phyloP scores from a whole-genome alignment of 2,113 vertebrate genomes.

The Larimichthys crocea region DNA sequence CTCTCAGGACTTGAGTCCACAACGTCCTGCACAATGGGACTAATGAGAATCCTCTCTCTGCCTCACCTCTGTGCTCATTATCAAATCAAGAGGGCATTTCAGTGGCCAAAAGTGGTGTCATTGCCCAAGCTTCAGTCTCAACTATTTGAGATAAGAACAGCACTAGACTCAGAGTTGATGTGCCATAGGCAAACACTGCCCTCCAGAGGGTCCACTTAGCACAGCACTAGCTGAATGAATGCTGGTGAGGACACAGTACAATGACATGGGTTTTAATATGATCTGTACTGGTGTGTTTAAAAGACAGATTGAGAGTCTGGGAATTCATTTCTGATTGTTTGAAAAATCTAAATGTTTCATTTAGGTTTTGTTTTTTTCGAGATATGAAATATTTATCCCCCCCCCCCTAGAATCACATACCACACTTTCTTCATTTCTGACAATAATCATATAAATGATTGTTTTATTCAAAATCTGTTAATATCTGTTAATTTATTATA shows the following conservation, averaged over 20 bases:
- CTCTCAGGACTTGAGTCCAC: slow-evolving; percentile 71
- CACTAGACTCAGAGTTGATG: slow-evolving; percentile 51
- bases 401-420: slow-evolving; percentile 19
- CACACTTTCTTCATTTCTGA: slow-evolving; percentile 35
- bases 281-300: slow-evolving; percentile 26
- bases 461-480: slow-evolving; percentile 34
- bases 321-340: slow-evolving; percentile 28
- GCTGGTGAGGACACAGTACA: slow-evolving; percentile 34
- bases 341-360: slow-evolving; percentile 28
- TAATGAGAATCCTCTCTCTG: slow-evolving; percentile 57
- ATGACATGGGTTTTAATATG: slow-evolving; percentile 7
- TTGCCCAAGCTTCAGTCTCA: slow-evolving; percentile 27
- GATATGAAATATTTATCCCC: slow-evolving; percentile 2
- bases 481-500: slow-evolving; percentile 62
- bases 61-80: slow-evolving; percentile 60
- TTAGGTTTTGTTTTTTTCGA: slow-evolving; percentile 5
- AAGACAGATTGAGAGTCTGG: slow-evolving; percentile 24
- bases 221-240: slow-evolving; percentile 48
- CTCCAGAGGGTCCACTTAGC: slow-evolving; percentile 60
- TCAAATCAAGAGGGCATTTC: slow-evolving; percentile 52
- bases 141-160: slow-evolving; percentile 38
- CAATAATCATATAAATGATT: slow-evolving; percentile 44
- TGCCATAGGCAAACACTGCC: slow-evolving; percentile 68
- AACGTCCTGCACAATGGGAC: slow-evolving; percentile 50
- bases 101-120: slow-evolving; percentile 53